Conservation (phyloP, 92 coral and sea anemone genomes). For the Palythoa grandis region DNA sequence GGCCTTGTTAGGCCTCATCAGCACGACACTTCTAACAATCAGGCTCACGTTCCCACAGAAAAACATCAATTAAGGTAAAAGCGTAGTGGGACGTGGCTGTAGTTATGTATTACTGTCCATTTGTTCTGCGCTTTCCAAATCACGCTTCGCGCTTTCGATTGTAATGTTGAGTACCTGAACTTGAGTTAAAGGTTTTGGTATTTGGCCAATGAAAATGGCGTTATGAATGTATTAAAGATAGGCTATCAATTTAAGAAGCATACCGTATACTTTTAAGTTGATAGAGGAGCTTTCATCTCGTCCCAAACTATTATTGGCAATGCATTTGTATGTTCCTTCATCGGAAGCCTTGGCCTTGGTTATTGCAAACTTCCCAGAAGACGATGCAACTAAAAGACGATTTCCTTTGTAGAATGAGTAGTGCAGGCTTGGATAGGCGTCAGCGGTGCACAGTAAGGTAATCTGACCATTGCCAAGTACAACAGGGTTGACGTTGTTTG, state of each 20-base stretch:
- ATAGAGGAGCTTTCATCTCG: conserved; percentile 54
- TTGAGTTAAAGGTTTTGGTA: no score
- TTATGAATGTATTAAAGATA: no score
- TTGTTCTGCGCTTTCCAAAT: no score
- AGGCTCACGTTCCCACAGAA: neutral
- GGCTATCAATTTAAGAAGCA: neutral
- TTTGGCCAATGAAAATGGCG: no score
- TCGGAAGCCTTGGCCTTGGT: conserved; percentile 65
- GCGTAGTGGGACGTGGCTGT: no score
- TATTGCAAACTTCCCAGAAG: conserved; percentile 53
- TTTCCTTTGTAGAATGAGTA: conserved; percentile 64
- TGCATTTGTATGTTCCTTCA: conserved; percentile 64
- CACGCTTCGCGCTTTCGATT: no score
- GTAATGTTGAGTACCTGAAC: no score
- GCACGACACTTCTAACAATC: neutral
- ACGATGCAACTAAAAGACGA: conserved; percentile 45
- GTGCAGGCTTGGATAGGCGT: conserved; percentile 67
- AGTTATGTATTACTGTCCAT: no score
- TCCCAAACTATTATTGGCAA: conserved; percentile 64
- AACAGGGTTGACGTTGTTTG: conserved; percentile 56
- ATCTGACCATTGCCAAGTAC: conserved; percentile 78
- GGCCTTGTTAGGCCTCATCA: no score
- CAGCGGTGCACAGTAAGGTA: conserved; percentile 64
- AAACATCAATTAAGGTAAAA: neutral
- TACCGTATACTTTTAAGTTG: conserved; percentile 62